A percentile compares a stretch with the other conserved stretches of the same genome.
Conservation (phyloP, 1,140 invertebrate species). For the Drosophila simulans region DNA sequence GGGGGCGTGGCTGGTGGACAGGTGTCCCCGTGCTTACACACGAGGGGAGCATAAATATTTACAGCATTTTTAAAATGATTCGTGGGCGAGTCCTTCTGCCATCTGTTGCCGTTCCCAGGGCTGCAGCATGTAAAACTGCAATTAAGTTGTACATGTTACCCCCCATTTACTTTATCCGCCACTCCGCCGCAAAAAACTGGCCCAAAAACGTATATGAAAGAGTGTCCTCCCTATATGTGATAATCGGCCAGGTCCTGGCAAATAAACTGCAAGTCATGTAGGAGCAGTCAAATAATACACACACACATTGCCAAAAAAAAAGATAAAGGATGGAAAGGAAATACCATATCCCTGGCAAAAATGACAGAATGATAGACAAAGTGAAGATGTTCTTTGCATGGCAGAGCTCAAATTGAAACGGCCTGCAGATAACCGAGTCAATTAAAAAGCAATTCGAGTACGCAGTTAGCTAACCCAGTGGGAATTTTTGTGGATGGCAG, state of each 20-base stretch:
- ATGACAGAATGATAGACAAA: constrained; percentile 55
- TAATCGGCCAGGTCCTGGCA: constrained; percentile 45
- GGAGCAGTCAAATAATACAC: constrained; percentile 23
- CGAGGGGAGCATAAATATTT: constrained; percentile 70
- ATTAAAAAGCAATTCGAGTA: constrained; percentile 49
- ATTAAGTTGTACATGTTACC: constrained; percentile 70
- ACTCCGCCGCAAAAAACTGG: constrained; percentile 2
- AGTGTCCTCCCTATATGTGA: constrained; percentile 38
- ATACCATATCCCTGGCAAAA: constrained; percentile 29
- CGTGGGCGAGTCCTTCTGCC: constrained; percentile 44
- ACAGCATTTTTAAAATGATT: constrained; percentile 76
- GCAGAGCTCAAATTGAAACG: constrained; percentile 37
- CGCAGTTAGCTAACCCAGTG: background rate
- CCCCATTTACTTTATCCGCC: background rate
- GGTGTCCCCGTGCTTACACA: constrained; percentile 60
- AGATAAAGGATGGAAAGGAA: background rate
- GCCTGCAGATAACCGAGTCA: constrained; percentile 39
- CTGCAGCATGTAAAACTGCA: constrained; percentile 76
- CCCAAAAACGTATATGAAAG: constrained; percentile 29
- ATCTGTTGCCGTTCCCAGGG: constrained; percentile 66
- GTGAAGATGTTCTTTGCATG: constrained; percentile 38
- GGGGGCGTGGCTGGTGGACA: constrained; percentile 21
- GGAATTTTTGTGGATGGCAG: background rate
- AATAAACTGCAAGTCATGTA: constrained; percentile 69
- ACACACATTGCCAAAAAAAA: background rate